These are phyloP conservation scores for Portunus trituberculatus DNA, from an alignment of 1,140 invertebrate species.

Conservation along the genomic window DNA sequence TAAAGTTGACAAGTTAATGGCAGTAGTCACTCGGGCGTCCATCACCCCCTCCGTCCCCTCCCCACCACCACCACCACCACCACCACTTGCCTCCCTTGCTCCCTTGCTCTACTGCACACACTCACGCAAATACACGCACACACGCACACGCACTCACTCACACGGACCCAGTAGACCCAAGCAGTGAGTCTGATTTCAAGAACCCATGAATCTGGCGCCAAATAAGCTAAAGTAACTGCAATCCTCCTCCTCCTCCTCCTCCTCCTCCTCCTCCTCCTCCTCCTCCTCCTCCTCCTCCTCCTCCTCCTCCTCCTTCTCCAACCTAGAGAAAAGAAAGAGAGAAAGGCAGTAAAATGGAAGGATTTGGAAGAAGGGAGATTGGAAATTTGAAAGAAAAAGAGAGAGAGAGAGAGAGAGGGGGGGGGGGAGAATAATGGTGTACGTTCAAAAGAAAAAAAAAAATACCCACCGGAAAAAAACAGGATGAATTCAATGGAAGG, in stretches of 20 bases:
- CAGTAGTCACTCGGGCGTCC: too few relatives aligned
- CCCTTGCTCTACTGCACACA: background rate
- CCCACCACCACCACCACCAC: too few relatives aligned
- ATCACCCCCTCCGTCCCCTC: too few relatives aligned
- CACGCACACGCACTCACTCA: background rate
- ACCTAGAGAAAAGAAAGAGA: background rate
- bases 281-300: background rate
- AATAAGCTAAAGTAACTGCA: background rate
- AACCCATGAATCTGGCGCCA: background rate
- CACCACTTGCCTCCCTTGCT: too few relatives aligned
- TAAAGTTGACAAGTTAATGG: too few relatives aligned
- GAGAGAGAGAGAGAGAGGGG: background rate
- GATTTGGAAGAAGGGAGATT: background rate
- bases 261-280: slow-evolving; percentile 6
- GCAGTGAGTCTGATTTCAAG: background rate
- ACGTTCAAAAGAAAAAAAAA: too few relatives aligned
- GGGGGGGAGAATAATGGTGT: too few relatives aligned
- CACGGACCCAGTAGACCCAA: background rate
- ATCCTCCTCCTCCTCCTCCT: background rate
- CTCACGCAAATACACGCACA: background rate
- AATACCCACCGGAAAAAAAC: too few relatives aligned
- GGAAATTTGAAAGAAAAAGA: background rate
- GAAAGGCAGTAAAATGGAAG: background rate
- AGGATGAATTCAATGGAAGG: too few relatives aligned
- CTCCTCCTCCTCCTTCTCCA: too few relatives aligned